Evolutionary conservation across 2,888 invertebrate species (phyloP).

Genomic region (Dorcus parallelipipedus): DNA sequence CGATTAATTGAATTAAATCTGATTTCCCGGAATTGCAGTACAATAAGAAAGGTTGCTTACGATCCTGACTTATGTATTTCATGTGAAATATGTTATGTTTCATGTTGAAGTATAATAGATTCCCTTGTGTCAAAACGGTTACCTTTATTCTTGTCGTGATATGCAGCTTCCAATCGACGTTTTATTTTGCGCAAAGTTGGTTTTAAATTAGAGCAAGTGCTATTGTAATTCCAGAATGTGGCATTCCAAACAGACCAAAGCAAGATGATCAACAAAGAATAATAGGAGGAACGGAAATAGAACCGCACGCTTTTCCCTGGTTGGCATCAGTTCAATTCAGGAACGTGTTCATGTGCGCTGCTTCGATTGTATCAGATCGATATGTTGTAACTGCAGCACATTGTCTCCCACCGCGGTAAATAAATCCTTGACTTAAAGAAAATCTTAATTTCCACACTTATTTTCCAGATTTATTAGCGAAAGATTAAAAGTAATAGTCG

Average conservation of each 20-base stretch:
- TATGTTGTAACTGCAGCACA: constrained; percentile 60
- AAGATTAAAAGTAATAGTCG: constrained; percentile 22
- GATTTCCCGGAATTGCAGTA: too few species aligned
- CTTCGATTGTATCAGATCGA: constrained; percentile 52
- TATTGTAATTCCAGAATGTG: constrained; percentile 2
- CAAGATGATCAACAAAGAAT: constrained; percentile 12
- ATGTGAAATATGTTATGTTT: too few species aligned
- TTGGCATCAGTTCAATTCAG: constrained; percentile 20
- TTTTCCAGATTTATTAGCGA: constrained; percentile 21
- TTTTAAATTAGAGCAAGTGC: neutral
- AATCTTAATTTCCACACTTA: neutral
- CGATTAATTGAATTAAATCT: too few species aligned
- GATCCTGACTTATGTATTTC: too few species aligned
- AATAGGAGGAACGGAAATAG: constrained; percentile 21
- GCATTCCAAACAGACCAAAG: constrained; percentile 7
- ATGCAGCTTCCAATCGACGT: too few species aligned
- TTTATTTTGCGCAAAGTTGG: too few species aligned
- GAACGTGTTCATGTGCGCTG: constrained; percentile 48
- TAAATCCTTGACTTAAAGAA: neutral
- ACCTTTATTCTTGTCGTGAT: too few species aligned
- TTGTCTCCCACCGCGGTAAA: constrained; percentile 40
- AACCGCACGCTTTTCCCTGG: constrained; percentile 27
- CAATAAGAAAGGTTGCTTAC: too few species aligned
- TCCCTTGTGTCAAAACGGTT: too few species aligned
- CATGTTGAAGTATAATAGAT: too few species aligned